phyloP scores from a whole-genome alignment of 2,113 vertebrate species.

The Arothron firmamentum region DNA sequence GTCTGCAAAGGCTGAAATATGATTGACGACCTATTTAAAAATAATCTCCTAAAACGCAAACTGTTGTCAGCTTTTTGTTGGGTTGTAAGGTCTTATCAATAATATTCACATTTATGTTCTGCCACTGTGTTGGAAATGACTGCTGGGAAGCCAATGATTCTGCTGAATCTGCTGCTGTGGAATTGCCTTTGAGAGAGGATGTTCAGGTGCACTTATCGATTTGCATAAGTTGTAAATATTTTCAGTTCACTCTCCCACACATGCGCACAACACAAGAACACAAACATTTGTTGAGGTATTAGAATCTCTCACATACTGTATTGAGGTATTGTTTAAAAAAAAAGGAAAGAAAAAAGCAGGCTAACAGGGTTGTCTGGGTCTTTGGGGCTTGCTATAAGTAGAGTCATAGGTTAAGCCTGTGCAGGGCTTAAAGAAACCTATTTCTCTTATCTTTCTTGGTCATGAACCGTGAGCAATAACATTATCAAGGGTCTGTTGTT shows the following conservation, averaged over 20 bases:
- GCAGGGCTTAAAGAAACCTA: constrained; percentile 74
- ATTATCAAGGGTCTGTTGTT: constrained; percentile 77
- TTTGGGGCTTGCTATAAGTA: constrained; percentile 66
- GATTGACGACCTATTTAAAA: too few relatives aligned
- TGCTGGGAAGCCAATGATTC: neutral
- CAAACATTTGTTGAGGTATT: constrained; percentile 30
- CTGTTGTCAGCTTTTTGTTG: too few relatives aligned
- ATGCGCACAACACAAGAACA: constrained; percentile 3
- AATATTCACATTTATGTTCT: neutral
- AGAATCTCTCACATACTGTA: constrained; percentile 44
- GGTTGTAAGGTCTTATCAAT: neutral
- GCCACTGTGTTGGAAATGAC: neutral
- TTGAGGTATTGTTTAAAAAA: constrained; percentile 49
- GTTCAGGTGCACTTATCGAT: constrained; percentile 20
- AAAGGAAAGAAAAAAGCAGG: neutral
- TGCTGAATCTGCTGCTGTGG: constrained; percentile 1
- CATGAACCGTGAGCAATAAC: constrained; percentile 76
- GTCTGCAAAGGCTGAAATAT: too few relatives aligned
- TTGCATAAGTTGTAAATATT: constrained; percentile 36
- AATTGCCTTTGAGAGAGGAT: constrained; percentile 7
- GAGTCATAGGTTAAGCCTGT: constrained; percentile 78
- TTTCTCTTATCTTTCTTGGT: constrained; percentile 77
- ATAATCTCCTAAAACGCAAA: too few relatives aligned
- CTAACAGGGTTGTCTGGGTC: constrained; percentile 55
- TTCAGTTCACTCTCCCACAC: constrained; percentile 7